Base-by-base conservation (phyloP, 2,888 invertebrate species). In the Lasius platythorax region DNA sequence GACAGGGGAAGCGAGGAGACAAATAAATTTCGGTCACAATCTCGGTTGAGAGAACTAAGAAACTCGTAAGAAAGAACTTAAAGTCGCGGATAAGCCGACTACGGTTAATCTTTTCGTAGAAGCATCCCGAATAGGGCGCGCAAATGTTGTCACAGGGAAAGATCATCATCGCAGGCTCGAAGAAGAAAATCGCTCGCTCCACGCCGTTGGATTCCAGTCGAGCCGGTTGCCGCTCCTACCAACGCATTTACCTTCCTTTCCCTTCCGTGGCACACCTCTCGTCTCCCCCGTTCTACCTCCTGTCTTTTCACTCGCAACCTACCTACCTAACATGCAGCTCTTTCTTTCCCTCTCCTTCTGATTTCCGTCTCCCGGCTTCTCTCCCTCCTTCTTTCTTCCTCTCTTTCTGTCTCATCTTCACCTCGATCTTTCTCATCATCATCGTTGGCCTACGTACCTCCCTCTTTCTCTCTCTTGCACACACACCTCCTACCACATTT, bases 191-290 rank as follows among this genome's bases (percentile, higher is more conserved):
- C 78, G 61, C 84, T 84, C 84, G 87, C 87, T 90, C 94, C 90
- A 93, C 94, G 94, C 94, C 94, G 93, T 91, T 94, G 94, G 92
- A 88, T 93, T 92, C 92, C 93, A 93, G 93, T 92, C 91, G 91
- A 92, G 94, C 93, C 94, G 94, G 94, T 94, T 94, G 90, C 93
- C 94, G 92, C 94, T 94, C 93, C 93, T 93, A 89, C 89, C 92
- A 79, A 84, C 91, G 92, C 93, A 92, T 93, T 93, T 93, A 92
- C 91, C 92, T 94, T 90, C 79, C 89, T 85, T 87, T 88, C 75
- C 88, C 76, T 85, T 87, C 75, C 85, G 87, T 75, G 81, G 74
- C 70, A 40, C 53, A 46, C 66, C 78, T 83, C 86, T 86, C 64
- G 75, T 84, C 78, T 82, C 56, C 85, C 78, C 84, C 46, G 53